These are phyloP conservation scores for Anoncus sp. DNA, from an alignment of 2,888 invertebrate genomes.

Conservation along the genomic window DNA sequence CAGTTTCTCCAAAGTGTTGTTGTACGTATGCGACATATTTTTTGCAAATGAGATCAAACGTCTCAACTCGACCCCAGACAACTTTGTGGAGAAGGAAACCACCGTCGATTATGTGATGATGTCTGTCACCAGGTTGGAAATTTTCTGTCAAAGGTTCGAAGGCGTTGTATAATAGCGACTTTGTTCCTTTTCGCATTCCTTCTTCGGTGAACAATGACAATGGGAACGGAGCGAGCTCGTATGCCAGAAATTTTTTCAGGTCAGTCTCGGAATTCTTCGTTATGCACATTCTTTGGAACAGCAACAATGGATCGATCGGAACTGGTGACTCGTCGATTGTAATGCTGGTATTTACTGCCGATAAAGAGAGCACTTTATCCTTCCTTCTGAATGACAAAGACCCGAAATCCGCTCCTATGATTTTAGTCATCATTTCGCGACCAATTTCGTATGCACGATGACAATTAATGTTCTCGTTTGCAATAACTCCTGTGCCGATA, in stretches of 20 bases:
- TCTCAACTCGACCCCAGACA: neutral
- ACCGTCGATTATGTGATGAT: too few species aligned
- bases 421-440: constrained; percentile 26
- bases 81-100: too few species aligned
- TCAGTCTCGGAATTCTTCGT: constrained; percentile 32
- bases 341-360: constrained; percentile 43
- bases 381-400: constrained; percentile 45
- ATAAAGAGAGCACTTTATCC: constrained; percentile 11
- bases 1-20: neutral
- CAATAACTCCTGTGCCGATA: constrained; percentile 64
- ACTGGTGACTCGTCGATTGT: constrained; percentile 21
- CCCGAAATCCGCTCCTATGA: constrained; percentile 42
- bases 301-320: too few species aligned
- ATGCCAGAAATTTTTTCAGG: constrained; percentile 43
- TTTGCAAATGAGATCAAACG: neutral
- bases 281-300: too few species aligned
- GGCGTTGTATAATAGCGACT: too few species aligned
- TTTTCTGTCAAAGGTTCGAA: too few species aligned
- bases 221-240: constrained; percentile 56
- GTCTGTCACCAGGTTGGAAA: too few species aligned
- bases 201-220: too few species aligned
- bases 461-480: constrained; percentile 56
- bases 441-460: constrained; percentile 57
- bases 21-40: constrained; percentile 4
- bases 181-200: too few species aligned